Conservation (phyloP, 2,113 vertebrate species). For the Delphinapterus leucas region DNA sequence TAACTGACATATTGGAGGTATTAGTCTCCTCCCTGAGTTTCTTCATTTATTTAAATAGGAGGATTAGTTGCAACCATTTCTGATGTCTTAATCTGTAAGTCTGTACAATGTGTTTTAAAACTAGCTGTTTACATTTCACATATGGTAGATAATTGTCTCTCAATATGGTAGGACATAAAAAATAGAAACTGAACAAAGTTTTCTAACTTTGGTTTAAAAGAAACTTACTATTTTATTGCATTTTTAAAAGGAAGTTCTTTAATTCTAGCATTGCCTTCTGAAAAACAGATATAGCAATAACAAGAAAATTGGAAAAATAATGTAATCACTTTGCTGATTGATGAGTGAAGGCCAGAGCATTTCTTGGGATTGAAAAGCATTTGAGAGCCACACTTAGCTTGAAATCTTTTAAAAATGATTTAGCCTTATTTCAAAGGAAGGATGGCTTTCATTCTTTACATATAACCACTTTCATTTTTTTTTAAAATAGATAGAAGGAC, state of each 20-base stretch:
- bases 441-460: conserved; percentile 32
- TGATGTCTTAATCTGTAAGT: neutral
- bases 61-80: neutral
- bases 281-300: neutral
- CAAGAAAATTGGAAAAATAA: neutral
- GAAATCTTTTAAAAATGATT: neutral
- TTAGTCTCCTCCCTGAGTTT: neutral
- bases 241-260: neutral
- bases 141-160: neutral
- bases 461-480: neutral
- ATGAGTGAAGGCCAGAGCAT: neutral
- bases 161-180: neutral
- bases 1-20: neutral
- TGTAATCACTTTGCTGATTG: neutral
- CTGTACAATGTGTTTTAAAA: neutral
- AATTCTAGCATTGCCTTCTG: neutral
- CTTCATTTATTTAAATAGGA: neutral
- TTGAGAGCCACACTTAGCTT: neutral
- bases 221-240: neutral
- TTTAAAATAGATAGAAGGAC: conserved; percentile 26
- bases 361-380: neutral
- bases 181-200: neutral
- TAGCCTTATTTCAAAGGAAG: conserved; percentile 19
- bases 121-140: neutral
- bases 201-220: neutral